Evolutionary conservation across 2,113 vertebrate genomes (phyloP).

Genomic region (Macaca nemestrina): DNA sequence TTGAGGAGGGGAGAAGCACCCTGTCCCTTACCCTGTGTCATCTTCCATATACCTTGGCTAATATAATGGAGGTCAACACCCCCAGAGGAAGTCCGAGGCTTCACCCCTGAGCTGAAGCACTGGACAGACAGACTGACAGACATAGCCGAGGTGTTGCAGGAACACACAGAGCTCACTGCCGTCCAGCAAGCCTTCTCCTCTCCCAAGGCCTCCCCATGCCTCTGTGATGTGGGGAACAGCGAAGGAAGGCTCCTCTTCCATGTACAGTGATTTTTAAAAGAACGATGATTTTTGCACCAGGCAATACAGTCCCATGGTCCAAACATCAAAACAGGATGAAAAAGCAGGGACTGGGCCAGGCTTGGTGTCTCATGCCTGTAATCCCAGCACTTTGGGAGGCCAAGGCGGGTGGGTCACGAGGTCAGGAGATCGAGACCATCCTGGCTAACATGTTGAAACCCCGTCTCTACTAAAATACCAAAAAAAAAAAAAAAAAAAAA

Average conservation of each 20-base stretch:
- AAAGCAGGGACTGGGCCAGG: background rate
- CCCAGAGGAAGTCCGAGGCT: background rate
- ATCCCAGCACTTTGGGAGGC: too few species aligned
- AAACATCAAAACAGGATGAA: background rate
- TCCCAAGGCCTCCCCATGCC: background rate
- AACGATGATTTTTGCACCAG: background rate
- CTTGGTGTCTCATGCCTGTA: too few species aligned
- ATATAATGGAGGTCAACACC: accelerated
- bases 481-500: too few species aligned
- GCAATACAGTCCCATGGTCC: too few species aligned
- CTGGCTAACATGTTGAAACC: too few species aligned
- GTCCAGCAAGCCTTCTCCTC: background rate
- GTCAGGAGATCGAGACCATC: too few species aligned
- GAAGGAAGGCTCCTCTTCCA: background rate
- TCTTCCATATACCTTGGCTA: background rate
- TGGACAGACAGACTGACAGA: background rate
- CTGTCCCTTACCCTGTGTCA: background rate
- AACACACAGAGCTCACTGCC: accelerated
- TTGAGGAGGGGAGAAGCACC: background rate
- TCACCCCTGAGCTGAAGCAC: background rate
- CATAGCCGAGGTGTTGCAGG: accelerated
- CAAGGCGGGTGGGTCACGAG: too few species aligned
- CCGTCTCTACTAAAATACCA: too few species aligned
- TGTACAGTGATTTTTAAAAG: background rate
- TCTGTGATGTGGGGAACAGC: accelerated